A percentile compares a stretch with the other conserved stretches of the same genome.
These are phyloP conservation scores for Pemphredon lugubris DNA, from an alignment of 2,888 invertebrate species.

Conservation along the genomic window DNA sequence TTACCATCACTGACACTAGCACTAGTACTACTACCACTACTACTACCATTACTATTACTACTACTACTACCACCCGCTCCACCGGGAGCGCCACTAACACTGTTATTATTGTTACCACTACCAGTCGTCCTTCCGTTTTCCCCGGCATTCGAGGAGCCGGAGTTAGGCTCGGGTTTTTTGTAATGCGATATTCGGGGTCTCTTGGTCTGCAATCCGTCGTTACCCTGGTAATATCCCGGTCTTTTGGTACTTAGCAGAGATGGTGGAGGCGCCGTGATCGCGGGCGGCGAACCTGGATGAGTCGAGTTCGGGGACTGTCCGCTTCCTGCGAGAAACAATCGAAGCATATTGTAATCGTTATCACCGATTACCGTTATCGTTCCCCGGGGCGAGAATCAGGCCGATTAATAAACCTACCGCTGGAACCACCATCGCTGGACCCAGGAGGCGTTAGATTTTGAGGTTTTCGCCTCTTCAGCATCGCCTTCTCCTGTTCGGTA, in stretches of 20 bases:
- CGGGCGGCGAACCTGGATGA: slow-evolving; percentile 88
- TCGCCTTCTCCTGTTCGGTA: slow-evolving; percentile 92
- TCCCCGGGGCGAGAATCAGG: background rate
- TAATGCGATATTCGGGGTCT: slow-evolving; percentile 94
- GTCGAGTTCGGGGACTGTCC: slow-evolving; percentile 91
- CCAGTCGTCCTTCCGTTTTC: slow-evolving; percentile 72
- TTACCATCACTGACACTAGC: slow-evolving; percentile 42
- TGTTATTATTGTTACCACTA: slow-evolving; percentile 48
- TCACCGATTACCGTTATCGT: background rate
- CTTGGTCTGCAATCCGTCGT: slow-evolving; percentile 85
- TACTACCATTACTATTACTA: slow-evolving; percentile 35
- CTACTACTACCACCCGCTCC: slow-evolving; percentile 58
- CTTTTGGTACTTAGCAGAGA: slow-evolving; percentile 83
- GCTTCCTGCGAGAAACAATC: slow-evolving; percentile 81
- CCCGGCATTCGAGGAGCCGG: slow-evolving; percentile 27
- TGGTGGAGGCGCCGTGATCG: slow-evolving; percentile 79
- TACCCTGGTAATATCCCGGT: slow-evolving; percentile 85
- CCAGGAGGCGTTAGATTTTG: slow-evolving; percentile 95
- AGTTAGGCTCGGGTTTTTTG: slow-evolving; percentile 83
- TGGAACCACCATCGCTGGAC: slow-evolving; percentile 90
- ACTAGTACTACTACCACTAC: slow-evolving; percentile 33
- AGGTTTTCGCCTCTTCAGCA: slow-evolving; percentile 94
- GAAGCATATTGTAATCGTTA: background rate
- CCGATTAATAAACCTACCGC: slow-evolving; percentile 77
- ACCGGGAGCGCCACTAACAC: slow-evolving; percentile 41